phyloP scores from a whole-genome alignment of 30 jellyfish, hydroid and myxozoan species.

The Aurelia coerulea region DNA sequence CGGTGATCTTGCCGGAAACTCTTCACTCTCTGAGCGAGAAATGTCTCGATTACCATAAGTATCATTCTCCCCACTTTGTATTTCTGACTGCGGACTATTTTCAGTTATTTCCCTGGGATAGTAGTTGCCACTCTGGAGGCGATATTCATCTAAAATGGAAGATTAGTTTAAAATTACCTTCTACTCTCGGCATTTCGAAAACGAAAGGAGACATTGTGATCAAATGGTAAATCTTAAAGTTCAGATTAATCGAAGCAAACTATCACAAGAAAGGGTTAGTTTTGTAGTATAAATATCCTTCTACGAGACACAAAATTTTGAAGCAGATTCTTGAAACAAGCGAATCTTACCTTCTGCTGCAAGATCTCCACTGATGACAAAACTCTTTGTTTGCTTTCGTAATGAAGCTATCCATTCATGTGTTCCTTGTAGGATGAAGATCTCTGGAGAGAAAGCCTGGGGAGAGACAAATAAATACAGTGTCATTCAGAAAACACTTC shows the following conservation, averaged over 20 bases:
- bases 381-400: slow-evolving; percentile 54
- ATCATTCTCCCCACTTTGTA: slow-evolving; percentile 16
- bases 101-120: slow-evolving; percentile 12
- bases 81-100: slow-evolving; percentile 9
- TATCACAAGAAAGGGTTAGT: too few relatives aligned
- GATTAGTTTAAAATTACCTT: too few relatives aligned
- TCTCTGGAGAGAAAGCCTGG: slow-evolving; percentile 87
- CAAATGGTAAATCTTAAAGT: too few relatives aligned
- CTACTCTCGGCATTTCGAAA: too few relatives aligned
- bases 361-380: slow-evolving; percentile 52
- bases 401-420: slow-evolving; percentile 74
- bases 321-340: neutral
- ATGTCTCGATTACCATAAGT: neutral
- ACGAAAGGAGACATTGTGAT: too few relatives aligned
- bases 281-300: too few relatives aligned
- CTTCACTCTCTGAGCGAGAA: neutral
- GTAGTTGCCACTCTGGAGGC: slow-evolving; percentile 24
- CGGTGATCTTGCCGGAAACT: too few relatives aligned
- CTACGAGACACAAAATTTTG: neutral
- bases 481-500: too few relatives aligned
- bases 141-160: slow-evolving; percentile 25
- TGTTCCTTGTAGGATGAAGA: slow-evolving; percentile 78
- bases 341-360: slow-evolving; percentile 15
- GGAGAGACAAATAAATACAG: neutral
- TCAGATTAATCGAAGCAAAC: too few relatives aligned